Evolutionary conservation across 2,797 vertebrate species (phyloP).

Genomic region (Sitta carolinensis): DNA sequence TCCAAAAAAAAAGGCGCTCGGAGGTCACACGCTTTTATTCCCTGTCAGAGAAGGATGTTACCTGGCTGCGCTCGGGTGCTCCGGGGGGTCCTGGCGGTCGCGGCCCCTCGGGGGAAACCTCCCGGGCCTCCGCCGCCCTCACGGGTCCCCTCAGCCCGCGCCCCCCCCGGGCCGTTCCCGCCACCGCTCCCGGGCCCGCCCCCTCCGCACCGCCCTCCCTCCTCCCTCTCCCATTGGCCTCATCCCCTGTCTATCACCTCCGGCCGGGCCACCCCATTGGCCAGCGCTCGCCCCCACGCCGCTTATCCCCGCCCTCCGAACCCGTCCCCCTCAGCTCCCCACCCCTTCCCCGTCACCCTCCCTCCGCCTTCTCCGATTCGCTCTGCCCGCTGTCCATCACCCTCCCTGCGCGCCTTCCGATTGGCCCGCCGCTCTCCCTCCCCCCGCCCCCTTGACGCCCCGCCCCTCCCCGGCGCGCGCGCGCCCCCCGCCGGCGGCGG

Average conservation of each 20-base stretch:
- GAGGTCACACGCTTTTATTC: background rate
- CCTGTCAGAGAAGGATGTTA: background rate
- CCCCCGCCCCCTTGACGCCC: no score
- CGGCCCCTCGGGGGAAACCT: background rate
- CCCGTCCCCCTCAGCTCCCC: background rate
- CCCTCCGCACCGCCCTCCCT: background rate
- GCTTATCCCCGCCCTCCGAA: background rate
- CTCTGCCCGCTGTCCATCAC: background rate
- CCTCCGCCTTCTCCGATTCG: background rate
- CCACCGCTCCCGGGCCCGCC: background rate
- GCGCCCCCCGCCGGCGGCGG: background rate
- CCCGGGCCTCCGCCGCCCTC: background rate
- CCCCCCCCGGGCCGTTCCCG: background rate
- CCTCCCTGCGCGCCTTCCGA: background rate
- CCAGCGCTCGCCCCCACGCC: accelerated
- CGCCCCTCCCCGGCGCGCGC: background rate
- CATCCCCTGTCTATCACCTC: accelerated
- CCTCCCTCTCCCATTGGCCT: background rate
- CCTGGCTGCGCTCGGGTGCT: accelerated
- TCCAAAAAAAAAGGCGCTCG: background rate
- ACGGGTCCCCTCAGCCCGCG: background rate
- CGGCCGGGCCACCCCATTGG: accelerated
- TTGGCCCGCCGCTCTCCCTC: background rate
- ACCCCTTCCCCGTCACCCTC: background rate
- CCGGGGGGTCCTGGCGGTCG: accelerated